Percentiles rank a stretch among this genome's conserved stretches.
These are phyloP conservation scores for Marmota monax DNA, from an alignment of 2,113 vertebrate genomes.

Conservation along the genomic window DNA sequence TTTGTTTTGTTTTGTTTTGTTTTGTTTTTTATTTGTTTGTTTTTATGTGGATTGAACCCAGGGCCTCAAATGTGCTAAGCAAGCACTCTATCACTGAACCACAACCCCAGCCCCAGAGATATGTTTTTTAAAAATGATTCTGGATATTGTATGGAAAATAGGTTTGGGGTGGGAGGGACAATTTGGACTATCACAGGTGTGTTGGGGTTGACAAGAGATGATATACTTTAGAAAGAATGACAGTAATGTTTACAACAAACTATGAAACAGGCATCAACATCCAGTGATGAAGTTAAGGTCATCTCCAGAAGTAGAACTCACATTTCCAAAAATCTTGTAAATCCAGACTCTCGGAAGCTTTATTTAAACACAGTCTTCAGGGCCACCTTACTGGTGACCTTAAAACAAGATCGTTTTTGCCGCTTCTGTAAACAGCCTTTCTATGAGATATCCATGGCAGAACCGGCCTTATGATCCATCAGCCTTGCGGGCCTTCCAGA, in stretches of 20 bases:
- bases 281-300: constrained; percentile 32
- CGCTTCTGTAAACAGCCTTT: constrained; percentile 54
- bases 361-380: constrained; percentile 17
- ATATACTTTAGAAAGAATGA: background rate
- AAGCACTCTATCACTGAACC: too few species aligned
- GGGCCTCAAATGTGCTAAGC: too few species aligned
- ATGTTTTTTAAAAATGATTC: background rate
- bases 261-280: background rate
- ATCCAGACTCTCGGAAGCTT: background rate
- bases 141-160: background rate
- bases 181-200: background rate
- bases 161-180: background rate
- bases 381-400: constrained; percentile 12
- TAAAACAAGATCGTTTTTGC: constrained; percentile 3
- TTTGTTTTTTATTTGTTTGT: too few species aligned
- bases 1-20: too few species aligned
- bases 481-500: background rate
- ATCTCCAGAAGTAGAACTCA: constrained; percentile 25
- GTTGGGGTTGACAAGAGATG: background rate
- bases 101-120: background rate
- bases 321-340: constrained; percentile 37
- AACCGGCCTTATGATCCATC: constrained; percentile 27
- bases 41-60: too few species aligned
- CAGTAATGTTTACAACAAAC: background rate
- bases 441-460: background rate